phyloP scores from a whole-genome alignment of 2,888 invertebrate genomes.

The Calameuta filiformis region DNA sequence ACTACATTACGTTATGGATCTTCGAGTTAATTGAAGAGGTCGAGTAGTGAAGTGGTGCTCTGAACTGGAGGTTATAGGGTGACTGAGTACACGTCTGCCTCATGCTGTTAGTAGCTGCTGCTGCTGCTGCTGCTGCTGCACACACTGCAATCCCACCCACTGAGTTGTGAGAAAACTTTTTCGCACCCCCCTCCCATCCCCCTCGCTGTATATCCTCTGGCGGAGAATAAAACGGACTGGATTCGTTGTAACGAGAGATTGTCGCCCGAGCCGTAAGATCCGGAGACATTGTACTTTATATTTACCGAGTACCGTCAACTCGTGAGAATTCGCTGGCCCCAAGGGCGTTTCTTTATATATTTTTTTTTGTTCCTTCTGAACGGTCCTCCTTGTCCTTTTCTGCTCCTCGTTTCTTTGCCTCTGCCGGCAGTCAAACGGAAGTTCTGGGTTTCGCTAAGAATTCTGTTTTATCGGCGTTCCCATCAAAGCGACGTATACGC shows the following conservation, averaged over 20 bases:
- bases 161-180: neutral
- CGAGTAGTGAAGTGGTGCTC: neutral
- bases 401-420: neutral
- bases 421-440: neutral
- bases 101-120: neutral
- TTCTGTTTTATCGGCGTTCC: neutral
- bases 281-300: constrained; percentile 5
- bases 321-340: neutral
- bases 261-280: neutral
- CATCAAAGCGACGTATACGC: neutral
- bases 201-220: neutral
- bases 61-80: neutral
- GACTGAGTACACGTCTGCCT: neutral
- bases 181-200: neutral
- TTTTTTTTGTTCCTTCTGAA: neutral
- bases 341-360: neutral
- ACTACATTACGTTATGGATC: neutral
- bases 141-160: neutral
- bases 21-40: constrained; percentile 8
- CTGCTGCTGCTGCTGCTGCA: neutral
- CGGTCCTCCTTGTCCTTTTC: neutral
- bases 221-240: neutral
- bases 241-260: neutral
- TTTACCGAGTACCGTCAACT: neutral
- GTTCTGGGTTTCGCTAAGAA: neutral